These are phyloP conservation scores for Holacanthella duospinosa DNA, from an alignment of 2,888 invertebrate genomes.

Conservation along the genomic window DNA sequence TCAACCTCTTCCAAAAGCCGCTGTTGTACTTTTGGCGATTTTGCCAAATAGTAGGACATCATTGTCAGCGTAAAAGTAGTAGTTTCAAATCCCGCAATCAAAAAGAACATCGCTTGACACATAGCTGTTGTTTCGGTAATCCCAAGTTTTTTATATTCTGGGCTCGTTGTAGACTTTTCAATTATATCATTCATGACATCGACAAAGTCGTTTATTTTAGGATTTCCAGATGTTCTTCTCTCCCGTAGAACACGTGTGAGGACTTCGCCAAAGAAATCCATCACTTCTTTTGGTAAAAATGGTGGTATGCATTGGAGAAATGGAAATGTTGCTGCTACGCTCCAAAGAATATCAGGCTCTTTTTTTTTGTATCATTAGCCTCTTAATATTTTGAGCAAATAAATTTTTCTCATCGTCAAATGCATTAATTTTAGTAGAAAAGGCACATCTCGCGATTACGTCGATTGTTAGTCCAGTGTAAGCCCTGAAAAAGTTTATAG, in stretches of 20 bases:
- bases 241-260: conserved; percentile 19
- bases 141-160: conserved; percentile 20
- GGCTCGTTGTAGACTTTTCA: conserved; percentile 11
- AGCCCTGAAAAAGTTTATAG: conserved; percentile 15
- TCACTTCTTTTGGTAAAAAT: conserved; percentile 15
- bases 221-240: conserved; percentile 9
- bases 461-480: conserved; percentile 21
- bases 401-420: conserved; percentile 20
- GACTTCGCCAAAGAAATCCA: conserved; percentile 20
- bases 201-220: conserved; percentile 22
- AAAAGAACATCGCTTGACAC: conserved; percentile 29
- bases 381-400: conserved; percentile 13
- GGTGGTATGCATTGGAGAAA: conserved; percentile 23
- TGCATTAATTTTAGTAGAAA: conserved; percentile 22
- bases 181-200: conserved; percentile 22
- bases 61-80: conserved; percentile 22
- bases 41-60: conserved; percentile 21
- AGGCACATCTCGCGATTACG: conserved; percentile 23
- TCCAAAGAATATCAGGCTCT: neutral
- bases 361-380: neutral
- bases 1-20: conserved; percentile 25
- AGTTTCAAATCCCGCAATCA: conserved; percentile 32
- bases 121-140: conserved; percentile 27
- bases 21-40: conserved; percentile 23
- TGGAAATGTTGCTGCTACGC: conserved; percentile 25